Evolutionary conservation across 2,888 invertebrate species (phyloP).

Genomic region (Siphlonurus alternatus): DNA sequence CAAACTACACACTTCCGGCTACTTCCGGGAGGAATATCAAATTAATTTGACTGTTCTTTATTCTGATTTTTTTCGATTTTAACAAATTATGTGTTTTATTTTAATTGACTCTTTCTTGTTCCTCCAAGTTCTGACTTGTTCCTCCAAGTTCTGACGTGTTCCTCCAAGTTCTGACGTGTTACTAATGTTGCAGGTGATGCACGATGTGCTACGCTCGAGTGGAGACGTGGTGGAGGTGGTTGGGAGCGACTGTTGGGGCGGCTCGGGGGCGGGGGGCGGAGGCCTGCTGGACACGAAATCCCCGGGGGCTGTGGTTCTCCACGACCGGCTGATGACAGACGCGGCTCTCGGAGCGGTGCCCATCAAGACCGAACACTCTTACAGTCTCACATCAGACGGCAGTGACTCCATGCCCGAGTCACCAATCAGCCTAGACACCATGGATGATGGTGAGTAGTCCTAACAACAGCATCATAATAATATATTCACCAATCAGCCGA

Average conservation of each 20-base stretch:
- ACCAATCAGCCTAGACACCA: constrained; percentile 33
- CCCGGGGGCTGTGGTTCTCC: constrained; percentile 50
- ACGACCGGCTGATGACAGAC: constrained; percentile 80
- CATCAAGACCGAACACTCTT: constrained; percentile 86
- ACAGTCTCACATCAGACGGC: constrained; percentile 39
- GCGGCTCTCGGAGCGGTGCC: constrained; percentile 64
- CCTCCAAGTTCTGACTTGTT: no score
- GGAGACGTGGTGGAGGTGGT: constrained; percentile 21
- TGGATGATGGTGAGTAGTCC: constrained; percentile 46
- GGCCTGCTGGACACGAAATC: constrained; percentile 44
- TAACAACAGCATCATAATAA: no score
- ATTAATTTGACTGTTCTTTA: no score
- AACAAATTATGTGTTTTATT: no score
- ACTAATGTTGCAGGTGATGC: constrained; percentile 36
- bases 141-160: no score
- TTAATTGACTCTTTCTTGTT: no score
- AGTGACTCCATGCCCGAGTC: constrained; percentile 40
- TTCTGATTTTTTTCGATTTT: no score
- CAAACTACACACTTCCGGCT: no score
- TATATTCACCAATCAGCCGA: no score
- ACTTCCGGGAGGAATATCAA: no score
- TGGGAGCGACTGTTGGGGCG: constrained; percentile 36
- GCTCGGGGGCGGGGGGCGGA: constrained; percentile 17
- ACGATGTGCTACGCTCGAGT: constrained; percentile 39
- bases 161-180: neutral